A percentile compares a stretch with the other conserved stretches of the same genome.
Conservation (phyloP, 2,888 invertebrate genomes). For the Mesorhabditis belari region DNA sequence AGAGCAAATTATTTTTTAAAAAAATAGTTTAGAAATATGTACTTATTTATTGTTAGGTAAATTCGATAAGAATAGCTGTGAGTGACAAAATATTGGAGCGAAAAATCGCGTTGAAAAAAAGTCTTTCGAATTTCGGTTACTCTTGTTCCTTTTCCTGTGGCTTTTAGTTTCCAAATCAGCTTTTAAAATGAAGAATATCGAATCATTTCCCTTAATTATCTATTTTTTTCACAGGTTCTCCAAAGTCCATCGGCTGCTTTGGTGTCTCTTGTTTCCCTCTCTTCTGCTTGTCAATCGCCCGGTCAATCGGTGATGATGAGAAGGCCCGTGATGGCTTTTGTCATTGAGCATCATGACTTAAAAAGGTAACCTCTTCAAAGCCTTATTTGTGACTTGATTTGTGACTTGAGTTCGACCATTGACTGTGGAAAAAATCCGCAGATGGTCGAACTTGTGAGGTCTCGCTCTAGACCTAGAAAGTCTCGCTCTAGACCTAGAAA, state of each 20-base stretch:
- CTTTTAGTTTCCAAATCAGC: no score
- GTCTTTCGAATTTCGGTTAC: no score
- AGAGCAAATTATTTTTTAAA: no score
- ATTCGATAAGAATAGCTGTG: background rate
- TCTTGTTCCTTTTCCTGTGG: no score
- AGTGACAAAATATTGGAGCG: no score
- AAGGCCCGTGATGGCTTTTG: conserved; percentile 79
- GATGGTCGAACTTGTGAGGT: no score
- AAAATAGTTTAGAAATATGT: background rate
- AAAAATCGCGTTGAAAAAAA: no score
- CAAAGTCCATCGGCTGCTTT: conserved; percentile 38
- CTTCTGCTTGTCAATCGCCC: conserved; percentile 14
- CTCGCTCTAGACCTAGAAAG: no score
- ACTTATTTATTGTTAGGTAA: conserved; percentile 1
- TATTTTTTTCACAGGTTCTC: no score
- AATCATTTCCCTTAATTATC: no score
- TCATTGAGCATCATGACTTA: conserved; percentile 59
- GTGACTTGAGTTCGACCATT: background rate
- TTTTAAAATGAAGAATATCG: no score
- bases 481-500: no score
- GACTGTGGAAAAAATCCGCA: background rate
- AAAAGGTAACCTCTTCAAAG: conserved; percentile 10
- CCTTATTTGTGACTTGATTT: background rate
- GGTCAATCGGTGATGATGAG: conserved; percentile 57
- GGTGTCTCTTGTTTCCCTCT: conserved; percentile 29